Evolutionary conservation across 2,113 vertebrate species (phyloP), one percentile per base, ranked within the genome.

Genomic region (Mellivora capensis): DNA sequence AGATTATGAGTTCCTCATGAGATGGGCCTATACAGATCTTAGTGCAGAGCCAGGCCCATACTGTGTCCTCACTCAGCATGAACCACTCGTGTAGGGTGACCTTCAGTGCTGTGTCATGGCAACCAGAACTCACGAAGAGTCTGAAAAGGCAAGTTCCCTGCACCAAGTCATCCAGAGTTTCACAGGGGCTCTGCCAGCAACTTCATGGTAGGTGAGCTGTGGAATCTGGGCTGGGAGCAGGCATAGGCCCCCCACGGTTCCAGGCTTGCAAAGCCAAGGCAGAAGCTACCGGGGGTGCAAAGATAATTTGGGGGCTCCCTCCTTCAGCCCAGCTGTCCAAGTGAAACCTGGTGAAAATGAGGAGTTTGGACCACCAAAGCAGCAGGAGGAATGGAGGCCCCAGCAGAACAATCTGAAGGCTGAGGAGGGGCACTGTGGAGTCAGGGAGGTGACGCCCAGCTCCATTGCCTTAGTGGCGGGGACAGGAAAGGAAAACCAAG

Each of bases 331-430:
- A 72, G 42, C 47, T 71, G 44, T 77, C 39, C 44, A 42, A 57
- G 52, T 72, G 34, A 97, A 98, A 96, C 52, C 23, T 59, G 64
- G 52, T 72, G n/a, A 96, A 76, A 93, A 88, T 23, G 62, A 95
- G n/a, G 7, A 57, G 11, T 64, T 59, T 79, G 85, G 59, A 82
- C 62, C 59, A 81, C 77, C 72, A 83, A 90, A 80, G 42, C 8
- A 71, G 15, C 25, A 85, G 23, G 34, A 87, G 42, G 49, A 84
- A 57, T 15, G 11, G 47, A 90, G 25, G 23, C 18, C 49, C 23
- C 44, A 61, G 76, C 85, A 20, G 20, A 44, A 88, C 27, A 77
- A 7, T 37, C 8, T 79, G 34, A 34, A 72, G 77, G n/a, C 59
- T 91, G 14, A 25, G 57, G 47, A 62, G 34, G 69, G 6, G 1